Conservation (phyloP, 2,888 invertebrate species). For the Plagiodera versicolora region DNA sequence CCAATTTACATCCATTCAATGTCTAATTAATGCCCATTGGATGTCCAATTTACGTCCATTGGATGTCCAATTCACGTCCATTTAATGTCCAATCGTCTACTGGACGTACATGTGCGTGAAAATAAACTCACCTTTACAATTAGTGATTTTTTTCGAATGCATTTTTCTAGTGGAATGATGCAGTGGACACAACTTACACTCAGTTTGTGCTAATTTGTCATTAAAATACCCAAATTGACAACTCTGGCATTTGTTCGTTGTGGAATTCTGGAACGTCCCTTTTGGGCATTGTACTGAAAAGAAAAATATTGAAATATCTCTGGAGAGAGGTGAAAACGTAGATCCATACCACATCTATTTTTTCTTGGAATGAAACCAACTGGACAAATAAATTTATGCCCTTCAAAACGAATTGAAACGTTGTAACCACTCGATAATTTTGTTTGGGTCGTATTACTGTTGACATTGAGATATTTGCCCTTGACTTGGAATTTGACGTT, state of each 20-base stretch:
- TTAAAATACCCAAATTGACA: slow-evolving; percentile 66
- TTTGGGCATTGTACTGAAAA: slow-evolving; percentile 63
- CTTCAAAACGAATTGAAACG: slow-evolving; percentile 27
- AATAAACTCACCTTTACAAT: slow-evolving; percentile 63
- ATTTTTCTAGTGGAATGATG: slow-evolving; percentile 60
- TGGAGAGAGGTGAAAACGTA: no score
- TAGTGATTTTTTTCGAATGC: slow-evolving; percentile 53
- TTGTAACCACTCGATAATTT: slow-evolving; percentile 24
- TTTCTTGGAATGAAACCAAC: slow-evolving; percentile 59
- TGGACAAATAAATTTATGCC: slow-evolving; percentile 53
- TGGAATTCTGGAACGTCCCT: slow-evolving; percentile 65
- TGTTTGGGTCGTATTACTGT: slow-evolving; percentile 11
- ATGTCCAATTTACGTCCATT: no score
- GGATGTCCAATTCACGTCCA: no score
- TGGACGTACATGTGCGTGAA: no score
- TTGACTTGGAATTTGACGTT: slow-evolving; percentile 46
- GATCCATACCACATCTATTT: slow-evolving; percentile 58
- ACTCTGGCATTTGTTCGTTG: slow-evolving; percentile 59
- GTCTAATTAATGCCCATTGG: no score
- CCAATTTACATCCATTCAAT: no score
- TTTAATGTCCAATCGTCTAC: no score
- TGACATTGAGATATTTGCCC: slow-evolving; percentile 39
- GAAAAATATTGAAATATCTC: not conserved
- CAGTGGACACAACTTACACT: slow-evolving; percentile 62
- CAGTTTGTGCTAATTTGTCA: slow-evolving; percentile 57